A percentile compares a stretch with the other conserved stretches of the same genome.
These are phyloP conservation scores for Myripristis jacobus DNA, from an alignment of 2,797 vertebrate species.

Conservation along the genomic window DNA sequence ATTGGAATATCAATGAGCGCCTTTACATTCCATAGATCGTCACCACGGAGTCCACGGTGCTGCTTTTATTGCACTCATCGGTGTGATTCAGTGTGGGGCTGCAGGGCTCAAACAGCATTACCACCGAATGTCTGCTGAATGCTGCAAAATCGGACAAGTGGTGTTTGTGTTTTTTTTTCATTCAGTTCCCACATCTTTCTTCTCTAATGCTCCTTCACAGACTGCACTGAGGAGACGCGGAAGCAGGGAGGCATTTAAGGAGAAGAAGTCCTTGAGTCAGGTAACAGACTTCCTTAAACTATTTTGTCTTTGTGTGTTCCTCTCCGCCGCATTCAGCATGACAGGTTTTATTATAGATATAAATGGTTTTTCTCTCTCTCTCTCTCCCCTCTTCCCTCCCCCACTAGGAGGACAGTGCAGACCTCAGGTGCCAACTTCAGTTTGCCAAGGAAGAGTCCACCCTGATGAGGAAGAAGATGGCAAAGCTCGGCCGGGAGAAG, in stretches of 20 bases:
- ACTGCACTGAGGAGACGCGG: constrained; percentile 92
- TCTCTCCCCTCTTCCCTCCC: neutral
- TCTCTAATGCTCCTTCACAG: constrained; percentile 77
- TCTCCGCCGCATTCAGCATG: too few relatives aligned
- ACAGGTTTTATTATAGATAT: too few relatives aligned
- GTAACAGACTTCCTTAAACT: constrained; percentile 75
- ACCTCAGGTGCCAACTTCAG: constrained; percentile 97
- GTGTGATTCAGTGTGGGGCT: neutral
- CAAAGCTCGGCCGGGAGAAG: constrained; percentile 94
- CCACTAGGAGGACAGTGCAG: constrained; percentile 95
- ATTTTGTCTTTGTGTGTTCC: neutral
- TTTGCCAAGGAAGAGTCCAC: constrained; percentile 96
- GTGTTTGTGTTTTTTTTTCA: neutral
- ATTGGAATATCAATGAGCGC: constrained; percentile 24
- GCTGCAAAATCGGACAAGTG: neutral
- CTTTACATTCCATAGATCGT: constrained; percentile 22
- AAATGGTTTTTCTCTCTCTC: neutral
- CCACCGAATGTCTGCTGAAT: neutral
- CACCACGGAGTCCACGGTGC: neutral
- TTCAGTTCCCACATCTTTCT: constrained; percentile 4
- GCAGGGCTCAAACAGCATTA: neutral
- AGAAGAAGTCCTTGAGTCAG: constrained; percentile 93
- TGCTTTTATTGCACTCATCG: constrained; percentile 11
- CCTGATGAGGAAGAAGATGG: constrained; percentile 99
- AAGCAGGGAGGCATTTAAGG: constrained; percentile 93